Evolutionary conservation across 2,113 vertebrate species (phyloP).

Genomic region (Cyanoramphus novaezelandiae): DNA sequence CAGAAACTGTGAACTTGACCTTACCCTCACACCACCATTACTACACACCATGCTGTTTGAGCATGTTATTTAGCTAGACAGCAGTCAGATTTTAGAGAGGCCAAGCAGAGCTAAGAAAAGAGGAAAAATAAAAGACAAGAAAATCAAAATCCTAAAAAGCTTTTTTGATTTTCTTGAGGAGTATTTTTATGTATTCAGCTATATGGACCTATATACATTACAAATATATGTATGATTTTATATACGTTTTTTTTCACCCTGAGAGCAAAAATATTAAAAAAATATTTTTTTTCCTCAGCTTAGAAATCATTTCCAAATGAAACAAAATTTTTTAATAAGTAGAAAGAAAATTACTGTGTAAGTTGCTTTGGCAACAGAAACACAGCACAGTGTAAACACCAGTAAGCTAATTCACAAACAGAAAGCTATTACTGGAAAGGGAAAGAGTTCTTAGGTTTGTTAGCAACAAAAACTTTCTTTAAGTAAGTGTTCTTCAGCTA

Average conservation of each 20-base stretch:
- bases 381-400: background rate
- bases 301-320: background rate
- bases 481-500: background rate
- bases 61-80: background rate
- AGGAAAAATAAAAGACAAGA: background rate
- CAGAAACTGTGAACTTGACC: background rate
- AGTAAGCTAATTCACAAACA: background rate
- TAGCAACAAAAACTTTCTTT: background rate
- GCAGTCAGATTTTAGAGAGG: background rate
- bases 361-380: background rate
- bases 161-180: background rate
- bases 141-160: background rate
- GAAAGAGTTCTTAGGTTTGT: background rate
- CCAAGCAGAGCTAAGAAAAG: background rate
- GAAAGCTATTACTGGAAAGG: background rate
- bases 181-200: background rate
- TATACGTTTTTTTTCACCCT: rapidly evolving
- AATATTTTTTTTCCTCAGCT: background rate
- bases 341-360: background rate
- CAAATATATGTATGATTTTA: background rate
- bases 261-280: background rate
- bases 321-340: background rate
- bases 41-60: background rate
- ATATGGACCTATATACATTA: background rate
- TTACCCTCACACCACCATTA: background rate